These are phyloP conservation scores for Psittacus erithacus DNA, from an alignment of 2,113 vertebrate genomes.

Conservation along the genomic window DNA sequence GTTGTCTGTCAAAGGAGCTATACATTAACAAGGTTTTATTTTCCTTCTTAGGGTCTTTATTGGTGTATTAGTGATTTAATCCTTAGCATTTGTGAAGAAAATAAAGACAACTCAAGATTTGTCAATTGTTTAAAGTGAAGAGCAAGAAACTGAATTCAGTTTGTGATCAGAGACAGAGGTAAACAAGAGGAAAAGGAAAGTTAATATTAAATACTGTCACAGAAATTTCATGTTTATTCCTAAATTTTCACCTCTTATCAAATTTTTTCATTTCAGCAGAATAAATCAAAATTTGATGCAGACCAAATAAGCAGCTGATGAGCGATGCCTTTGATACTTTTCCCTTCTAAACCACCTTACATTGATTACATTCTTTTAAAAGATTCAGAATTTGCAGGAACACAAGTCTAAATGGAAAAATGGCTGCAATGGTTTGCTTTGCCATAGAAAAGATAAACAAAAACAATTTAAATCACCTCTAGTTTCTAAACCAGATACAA, in stretches of 20 bases:
- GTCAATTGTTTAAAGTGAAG: neutral
- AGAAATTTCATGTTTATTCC: neutral
- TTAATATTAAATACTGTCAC: neutral
- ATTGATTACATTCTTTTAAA: neutral
- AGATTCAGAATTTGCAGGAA: neutral
- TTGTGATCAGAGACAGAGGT: neutral
- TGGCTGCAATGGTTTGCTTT: neutral
- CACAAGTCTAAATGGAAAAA: neutral
- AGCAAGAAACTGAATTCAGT: neutral
- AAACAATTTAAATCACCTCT: neutral
- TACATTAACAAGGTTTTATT: neutral
- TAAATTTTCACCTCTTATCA: neutral
- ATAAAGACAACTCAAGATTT: neutral
- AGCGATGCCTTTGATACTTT: neutral
- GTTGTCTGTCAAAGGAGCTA: neutral
- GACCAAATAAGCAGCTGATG: neutral
- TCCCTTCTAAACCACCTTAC: neutral
- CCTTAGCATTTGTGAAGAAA: neutral
- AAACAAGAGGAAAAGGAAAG: neutral
- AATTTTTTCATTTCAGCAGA: neutral
- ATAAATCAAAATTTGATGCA: neutral
- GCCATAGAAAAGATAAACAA: neutral
- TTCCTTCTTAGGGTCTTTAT: neutral
- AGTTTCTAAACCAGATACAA: neutral
- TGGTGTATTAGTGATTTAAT: neutral